phyloP scores from a whole-genome alignment of 2,113 vertebrate species.

The Phylloscopus trochiloides region DNA sequence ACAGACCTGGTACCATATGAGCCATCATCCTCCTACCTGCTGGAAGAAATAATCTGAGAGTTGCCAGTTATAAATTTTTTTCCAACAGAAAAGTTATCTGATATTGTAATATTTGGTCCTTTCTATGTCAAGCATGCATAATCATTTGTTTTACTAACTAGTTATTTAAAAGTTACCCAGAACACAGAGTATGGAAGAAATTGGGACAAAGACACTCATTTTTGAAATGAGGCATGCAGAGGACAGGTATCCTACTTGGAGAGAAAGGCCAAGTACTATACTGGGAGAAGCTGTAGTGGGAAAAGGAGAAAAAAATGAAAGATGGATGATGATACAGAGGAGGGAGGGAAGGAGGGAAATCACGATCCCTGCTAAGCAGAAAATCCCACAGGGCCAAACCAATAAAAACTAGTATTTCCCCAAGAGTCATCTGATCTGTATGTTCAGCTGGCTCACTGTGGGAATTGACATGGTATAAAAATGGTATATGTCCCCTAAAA shows the following conservation, averaged over 20 bases:
- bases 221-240: not conserved
- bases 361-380: not conserved
- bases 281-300: not conserved
- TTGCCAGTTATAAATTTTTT: not conserved
- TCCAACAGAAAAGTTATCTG: not conserved
- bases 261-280: not conserved
- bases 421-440: not conserved
- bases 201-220: not conserved
- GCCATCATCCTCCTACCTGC: not conserved
- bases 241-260: not conserved
- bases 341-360: not conserved
- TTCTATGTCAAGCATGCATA: not conserved
- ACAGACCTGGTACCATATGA: not conserved
- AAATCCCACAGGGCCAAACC: not conserved
- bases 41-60: not conserved
- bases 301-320: not conserved
- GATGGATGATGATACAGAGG: not conserved
- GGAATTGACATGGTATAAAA: not conserved
- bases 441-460: not conserved
- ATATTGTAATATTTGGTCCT: not conserved
- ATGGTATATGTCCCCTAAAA: not conserved
- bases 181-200: not conserved
- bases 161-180: not conserved
- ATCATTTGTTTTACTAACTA: not conserved
- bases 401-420: not conserved